phyloP scores from a whole-genome alignment of 2,888 invertebrate species.

The Petrolisthes manimaculis region DNA sequence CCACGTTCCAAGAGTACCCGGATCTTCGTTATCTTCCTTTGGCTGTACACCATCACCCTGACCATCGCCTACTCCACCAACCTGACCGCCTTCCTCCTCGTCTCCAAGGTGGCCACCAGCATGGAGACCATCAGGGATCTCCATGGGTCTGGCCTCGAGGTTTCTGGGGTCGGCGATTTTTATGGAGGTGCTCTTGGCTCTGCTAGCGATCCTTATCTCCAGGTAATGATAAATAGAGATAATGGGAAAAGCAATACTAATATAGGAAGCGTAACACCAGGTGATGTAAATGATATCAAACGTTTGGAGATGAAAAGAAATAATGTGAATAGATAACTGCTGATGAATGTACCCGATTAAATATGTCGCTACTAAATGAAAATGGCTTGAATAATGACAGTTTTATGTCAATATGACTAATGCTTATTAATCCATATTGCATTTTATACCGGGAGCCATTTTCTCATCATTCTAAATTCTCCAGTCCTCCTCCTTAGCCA shows the following conservation, averaged over 20 bases:
- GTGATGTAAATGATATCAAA: no score
- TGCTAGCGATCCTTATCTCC: slow-evolving; percentile 43
- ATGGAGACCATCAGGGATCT: slow-evolving; percentile 65
- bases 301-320: no score
- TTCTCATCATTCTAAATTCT: background rate
- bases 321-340: no score
- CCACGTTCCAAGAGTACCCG: slow-evolving; percentile 29
- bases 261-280: no score
- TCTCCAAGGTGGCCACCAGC: slow-evolving; percentile 49
- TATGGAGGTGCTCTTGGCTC: slow-evolving; percentile 38
- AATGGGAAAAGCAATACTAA: no score
- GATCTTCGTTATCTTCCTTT: slow-evolving; percentile 36
- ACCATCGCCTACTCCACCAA: slow-evolving; percentile 64
- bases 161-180: slow-evolving; percentile 45
- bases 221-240: no score
- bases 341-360: no score
- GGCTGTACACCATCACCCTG: slow-evolving; percentile 59
- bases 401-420: no score
- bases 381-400: no score
- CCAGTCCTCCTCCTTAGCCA: background rate
- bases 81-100: slow-evolving; percentile 67
- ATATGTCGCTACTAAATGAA: no score
- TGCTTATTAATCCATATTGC: no score
- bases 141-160: slow-evolving; percentile 53
- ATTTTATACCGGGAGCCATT: no score